Conservation (phyloP, 2,888 invertebrate genomes). For the Caenorhabditis becei region DNA sequence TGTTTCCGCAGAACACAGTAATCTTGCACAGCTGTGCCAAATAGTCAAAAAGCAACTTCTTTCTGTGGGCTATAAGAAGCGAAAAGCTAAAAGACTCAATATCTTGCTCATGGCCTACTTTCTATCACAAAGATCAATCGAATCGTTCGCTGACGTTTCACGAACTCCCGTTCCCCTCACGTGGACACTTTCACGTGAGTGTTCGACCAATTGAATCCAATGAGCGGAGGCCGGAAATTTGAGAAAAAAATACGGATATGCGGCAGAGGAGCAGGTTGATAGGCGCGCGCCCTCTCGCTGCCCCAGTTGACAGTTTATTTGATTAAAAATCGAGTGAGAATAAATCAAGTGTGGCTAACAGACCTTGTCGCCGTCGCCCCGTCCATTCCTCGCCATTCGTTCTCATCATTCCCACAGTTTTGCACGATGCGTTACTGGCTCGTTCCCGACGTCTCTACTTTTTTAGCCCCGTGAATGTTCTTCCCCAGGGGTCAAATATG, state of each 20-base stretch:
- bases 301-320: conserved; percentile 54
- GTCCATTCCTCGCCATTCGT: conserved; percentile 13
- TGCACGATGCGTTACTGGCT: conserved; percentile 17
- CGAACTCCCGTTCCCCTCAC: conserved; percentile 16
- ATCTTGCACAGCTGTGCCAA: neutral
- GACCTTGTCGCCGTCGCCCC: conserved; percentile 3
- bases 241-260: conserved; percentile 47
- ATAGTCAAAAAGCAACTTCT: neutral
- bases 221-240: conserved; percentile 38
- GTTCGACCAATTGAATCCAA: conserved; percentile 19
- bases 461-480: conserved; percentile 10
- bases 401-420: conserved; percentile 42
- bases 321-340: conserved; percentile 55
- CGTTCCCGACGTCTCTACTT: conserved; percentile 9
- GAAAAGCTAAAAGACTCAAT: too few relatives aligned
- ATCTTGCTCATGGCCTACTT: neutral
- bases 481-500: conserved; percentile 36
- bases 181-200: conserved; percentile 28
- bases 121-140: neutral
- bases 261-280: conserved; percentile 50
- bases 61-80: neutral
- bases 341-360: conserved; percentile 29
- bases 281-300: conserved; percentile 34
- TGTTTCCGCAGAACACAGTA: neutral
- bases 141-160: conserved; percentile 28